Base-by-base conservation (phyloP, 1,140 invertebrate species). In the Drosophila pseudoananassae region DNA sequence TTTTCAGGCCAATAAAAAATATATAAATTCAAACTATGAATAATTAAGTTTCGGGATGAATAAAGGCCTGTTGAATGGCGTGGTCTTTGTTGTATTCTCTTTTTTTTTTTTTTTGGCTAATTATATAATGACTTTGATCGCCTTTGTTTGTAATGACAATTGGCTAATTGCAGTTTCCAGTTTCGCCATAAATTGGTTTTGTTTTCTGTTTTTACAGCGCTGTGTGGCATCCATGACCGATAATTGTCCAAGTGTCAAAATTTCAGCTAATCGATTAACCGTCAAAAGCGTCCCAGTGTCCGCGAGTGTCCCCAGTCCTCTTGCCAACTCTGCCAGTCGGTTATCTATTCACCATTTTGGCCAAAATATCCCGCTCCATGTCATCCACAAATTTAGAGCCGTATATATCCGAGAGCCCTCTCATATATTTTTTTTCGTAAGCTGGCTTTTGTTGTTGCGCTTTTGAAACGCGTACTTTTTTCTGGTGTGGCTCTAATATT, bases 231-330 rank as follows among this genome's bases (percentile, higher is more conserved):
- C 40, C 59, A 38, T 74, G 29, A 59, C 70, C 75, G 65, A 71
- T 84, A 79, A 79, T 85, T 85, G 71, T 49, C 10, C 61, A 55
- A 51, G 59, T 84, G 76, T 78, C 81, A 76, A 56, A 23, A 76
- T 64, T 59, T 66, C 65, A 79, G 55, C 71, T 58, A 84, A 80
- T 85, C 77, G 74, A 80, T 87, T 85, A 64, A 77, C 77, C 60
- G 81, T 59, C 61, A 56, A 56, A 53, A 55, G 38, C 55, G 40
- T 75, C 33, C 33, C 71, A 56, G 27, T 56, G 46, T 74, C 52
- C 63, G 17, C 38, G 29, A 51, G 60, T 64, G 36, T 51, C 61
- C 45, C 20, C 1, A 2, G 52, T 55, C 60, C 23, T 43, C 15
- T 14, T 9, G 33, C 47, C 55, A 14, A 4, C 8, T 69, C 65